Conservation (phyloP, 2,888 invertebrate species). For the Dasypolia templi region DNA sequence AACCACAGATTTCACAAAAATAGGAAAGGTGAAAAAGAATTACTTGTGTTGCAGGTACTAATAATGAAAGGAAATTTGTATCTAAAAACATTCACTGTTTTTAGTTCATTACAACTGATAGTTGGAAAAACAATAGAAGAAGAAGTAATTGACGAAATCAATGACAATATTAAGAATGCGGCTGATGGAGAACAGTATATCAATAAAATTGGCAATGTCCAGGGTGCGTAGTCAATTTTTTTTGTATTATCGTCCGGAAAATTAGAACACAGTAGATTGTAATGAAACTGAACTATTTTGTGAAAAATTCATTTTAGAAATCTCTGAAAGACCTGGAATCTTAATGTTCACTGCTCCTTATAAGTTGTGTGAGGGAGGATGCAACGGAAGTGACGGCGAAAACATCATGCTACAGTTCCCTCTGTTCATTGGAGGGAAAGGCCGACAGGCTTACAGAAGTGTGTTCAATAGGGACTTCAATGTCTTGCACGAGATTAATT, state of each 20-base stretch:
- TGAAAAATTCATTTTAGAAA: conserved; percentile 76
- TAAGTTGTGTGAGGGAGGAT: conserved; percentile 78
- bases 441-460: conserved; percentile 66
- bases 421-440: conserved; percentile 75
- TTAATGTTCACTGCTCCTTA: conserved; percentile 84
- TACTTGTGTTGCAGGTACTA: conserved; percentile 39
- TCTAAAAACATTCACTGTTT: conserved; percentile 68
- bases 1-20: conserved; percentile 18
- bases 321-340: conserved; percentile 67
- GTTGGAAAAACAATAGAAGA: conserved; percentile 54
- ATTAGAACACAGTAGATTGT: background rate
- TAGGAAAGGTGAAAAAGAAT: conserved; percentile 63
- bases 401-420: conserved; percentile 79
- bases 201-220: conserved; percentile 70
- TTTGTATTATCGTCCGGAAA: background rate
- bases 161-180: conserved; percentile 56
- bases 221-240: conserved; percentile 76
- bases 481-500: conserved; percentile 49
- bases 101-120: conserved; percentile 68
- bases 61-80: conserved; percentile 62
- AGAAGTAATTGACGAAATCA: conserved; percentile 58
- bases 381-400: conserved; percentile 56
- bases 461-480: conserved; percentile 71
- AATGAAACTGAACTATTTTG: conserved; percentile 12
- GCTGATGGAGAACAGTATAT: conserved; percentile 75